Conservation (phyloP, 2,113 vertebrate species). For the human region DNA sequence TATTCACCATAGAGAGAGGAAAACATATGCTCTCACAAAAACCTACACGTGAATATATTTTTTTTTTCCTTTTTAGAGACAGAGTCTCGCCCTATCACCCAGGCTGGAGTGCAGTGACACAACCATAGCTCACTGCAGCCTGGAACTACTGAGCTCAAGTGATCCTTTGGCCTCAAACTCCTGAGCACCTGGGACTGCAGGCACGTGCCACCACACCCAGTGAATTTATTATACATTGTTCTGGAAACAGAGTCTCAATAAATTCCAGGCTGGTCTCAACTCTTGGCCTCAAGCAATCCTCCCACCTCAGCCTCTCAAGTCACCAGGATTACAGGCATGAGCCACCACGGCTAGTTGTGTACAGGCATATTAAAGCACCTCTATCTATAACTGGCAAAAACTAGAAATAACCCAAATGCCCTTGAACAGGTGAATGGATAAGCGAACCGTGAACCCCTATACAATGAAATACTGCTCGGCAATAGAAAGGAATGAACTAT, state of each 20-base stretch:
- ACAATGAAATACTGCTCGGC: too few species aligned
- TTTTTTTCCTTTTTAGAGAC: too few species aligned
- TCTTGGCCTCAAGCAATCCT: background rate
- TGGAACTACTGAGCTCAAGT: background rate
- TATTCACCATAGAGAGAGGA: background rate
- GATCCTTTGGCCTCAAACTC: background rate
- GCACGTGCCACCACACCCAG: background rate
- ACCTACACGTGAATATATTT: too few species aligned
- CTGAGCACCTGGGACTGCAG: background rate
- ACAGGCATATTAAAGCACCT: background rate
- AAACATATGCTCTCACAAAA: background rate
- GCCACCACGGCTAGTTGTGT: too few species aligned
- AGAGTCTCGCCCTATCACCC: too few species aligned
- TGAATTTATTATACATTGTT: background rate
- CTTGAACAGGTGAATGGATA: background rate
- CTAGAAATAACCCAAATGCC: background rate
- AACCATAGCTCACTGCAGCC: background rate
- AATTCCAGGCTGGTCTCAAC: background rate
- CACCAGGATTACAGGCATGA: background rate
- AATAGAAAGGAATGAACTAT: background rate
- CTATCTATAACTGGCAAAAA: background rate
- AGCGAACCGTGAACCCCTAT: background rate
- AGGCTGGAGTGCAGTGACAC: background rate
- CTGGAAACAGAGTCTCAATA: background rate
- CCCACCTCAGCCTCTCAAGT: background rate